These are phyloP conservation scores for Antechinus flavipes DNA, from an alignment of 2,113 vertebrate species.

Conservation along the genomic window DNA sequence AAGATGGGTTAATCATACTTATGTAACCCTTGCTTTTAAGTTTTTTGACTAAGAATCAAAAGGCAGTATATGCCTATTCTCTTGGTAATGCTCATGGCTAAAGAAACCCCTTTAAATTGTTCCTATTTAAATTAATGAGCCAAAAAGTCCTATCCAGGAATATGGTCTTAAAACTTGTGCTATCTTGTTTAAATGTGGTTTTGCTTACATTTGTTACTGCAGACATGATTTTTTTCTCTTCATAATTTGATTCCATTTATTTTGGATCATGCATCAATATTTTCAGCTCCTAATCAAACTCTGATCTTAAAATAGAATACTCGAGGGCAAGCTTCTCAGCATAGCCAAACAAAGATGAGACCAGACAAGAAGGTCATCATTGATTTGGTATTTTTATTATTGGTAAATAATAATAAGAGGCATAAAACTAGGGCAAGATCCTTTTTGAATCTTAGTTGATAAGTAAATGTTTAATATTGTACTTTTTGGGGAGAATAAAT, in stretches of 20 bases:
- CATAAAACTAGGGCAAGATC: slow-evolving; percentile 51
- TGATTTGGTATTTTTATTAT: slow-evolving; percentile 76
- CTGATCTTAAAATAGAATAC: slow-evolving; percentile 38
- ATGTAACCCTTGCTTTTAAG: neutral
- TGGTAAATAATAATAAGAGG: slow-evolving; percentile 75
- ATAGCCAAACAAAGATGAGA: slow-evolving; percentile 51
- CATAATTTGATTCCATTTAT: slow-evolving; percentile 73
- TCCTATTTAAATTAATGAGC: slow-evolving; percentile 26
- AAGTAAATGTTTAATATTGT: slow-evolving; percentile 58
- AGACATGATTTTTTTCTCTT: slow-evolving; percentile 50
- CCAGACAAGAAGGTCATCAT: slow-evolving; percentile 60
- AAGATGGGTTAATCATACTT: neutral
- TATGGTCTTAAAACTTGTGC: slow-evolving; percentile 43
- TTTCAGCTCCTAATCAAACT: slow-evolving; percentile 79
- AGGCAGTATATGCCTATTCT: neutral
- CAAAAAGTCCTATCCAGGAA: slow-evolving; percentile 29
- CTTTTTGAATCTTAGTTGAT: slow-evolving; percentile 73
- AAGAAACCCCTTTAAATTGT: slow-evolving; percentile 22
- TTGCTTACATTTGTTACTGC: slow-evolving; percentile 48
- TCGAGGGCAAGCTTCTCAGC: slow-evolving; percentile 26
- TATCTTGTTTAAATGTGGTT: slow-evolving; percentile 58
- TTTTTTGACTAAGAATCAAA: neutral
- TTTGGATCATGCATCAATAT: slow-evolving; percentile 76
- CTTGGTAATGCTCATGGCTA: neutral
- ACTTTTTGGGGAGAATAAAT: neutral